Evolutionary conservation across 2,797 vertebrate genomes (phyloP).

Genomic region (Pseudocheirus occidentalis): DNA sequence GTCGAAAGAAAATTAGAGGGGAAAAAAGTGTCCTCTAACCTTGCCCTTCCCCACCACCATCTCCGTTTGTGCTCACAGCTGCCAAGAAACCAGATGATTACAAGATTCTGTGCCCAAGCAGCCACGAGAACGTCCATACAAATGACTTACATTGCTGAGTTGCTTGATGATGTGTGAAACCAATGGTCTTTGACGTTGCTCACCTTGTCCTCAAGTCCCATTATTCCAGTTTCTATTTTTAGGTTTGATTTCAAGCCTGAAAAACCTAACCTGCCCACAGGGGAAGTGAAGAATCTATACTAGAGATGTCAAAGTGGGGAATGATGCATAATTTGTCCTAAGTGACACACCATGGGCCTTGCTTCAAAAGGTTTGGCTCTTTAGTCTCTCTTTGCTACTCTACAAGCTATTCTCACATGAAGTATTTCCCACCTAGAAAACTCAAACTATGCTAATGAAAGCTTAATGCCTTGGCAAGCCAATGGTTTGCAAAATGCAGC

Average conservation of each 20-base stretch:
- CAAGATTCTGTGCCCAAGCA: background rate
- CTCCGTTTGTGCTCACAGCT: background rate
- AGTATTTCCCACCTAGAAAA: background rate
- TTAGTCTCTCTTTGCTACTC: background rate
- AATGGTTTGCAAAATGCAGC: background rate
- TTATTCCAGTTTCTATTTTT: constrained; percentile 18
- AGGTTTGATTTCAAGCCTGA: constrained; percentile 26
- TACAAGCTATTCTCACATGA: background rate
- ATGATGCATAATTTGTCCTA: background rate
- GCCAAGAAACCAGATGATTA: background rate
- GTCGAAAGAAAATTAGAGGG: background rate
- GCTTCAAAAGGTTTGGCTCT: fast-evolving
- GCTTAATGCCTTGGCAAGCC: background rate
- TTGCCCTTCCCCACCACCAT: background rate
- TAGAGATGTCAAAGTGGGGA: background rate
- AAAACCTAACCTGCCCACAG: background rate
- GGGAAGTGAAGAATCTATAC: background rate
- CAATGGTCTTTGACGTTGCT: background rate
- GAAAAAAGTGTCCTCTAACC: background rate
- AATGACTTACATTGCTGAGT: background rate
- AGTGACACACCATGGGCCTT: background rate
- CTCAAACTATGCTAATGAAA: background rate
- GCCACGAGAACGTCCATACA: background rate
- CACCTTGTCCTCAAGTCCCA: background rate
- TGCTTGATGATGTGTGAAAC: background rate